Evolutionary conservation across 2,113 vertebrate species (phyloP), one percentile per base, ranked within the genome.

Genomic region (Acrocephalus arundinaceus): DNA sequence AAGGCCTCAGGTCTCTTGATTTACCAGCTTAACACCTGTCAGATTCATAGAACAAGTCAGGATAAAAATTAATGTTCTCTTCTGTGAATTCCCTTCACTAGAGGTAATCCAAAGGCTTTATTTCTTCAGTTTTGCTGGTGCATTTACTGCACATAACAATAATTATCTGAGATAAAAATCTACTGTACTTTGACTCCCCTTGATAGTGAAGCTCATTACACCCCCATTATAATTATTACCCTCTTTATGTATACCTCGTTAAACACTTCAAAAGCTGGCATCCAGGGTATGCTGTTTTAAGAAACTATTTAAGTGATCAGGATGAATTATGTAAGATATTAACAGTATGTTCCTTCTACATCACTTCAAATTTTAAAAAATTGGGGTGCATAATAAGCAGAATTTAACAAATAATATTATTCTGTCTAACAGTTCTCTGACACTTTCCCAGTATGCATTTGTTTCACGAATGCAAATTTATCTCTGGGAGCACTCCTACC

Each of bases 121-220:
- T 82, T 84, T 72, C 83, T 57, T 63, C 23, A 51, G 9, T 87
- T 87, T 92, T 92, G 37, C 80, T 81, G 45, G 45, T 84, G 59
- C 4, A 2, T 84, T 95, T 87, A 59, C 55, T 82, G 86, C 67
- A 87, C 15, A 33, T 57, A 81, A 77, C 52, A 95, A 83, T 94
- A 87, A 95, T 93, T 87, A 95, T 54, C 67, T 82, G 76, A 91
- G 89, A 83, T 86, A 94, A 85, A 95, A 96, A 90, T 84, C 82
- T 85, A 15, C 85, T 90, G 89, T 91, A 89, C 85, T 96, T 96
- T 87, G 91, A 86, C 88, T 94, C 82, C 76, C 1, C 0, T 90
- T 92, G 93, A 87, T 92, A 95, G 83, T 84, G 71, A 89, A 94
- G 87, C 85, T 94, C 91, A 82, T 96, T 95, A 96, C 93, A 83